These are phyloP conservation scores for Enteromius fasciolatus DNA, from an alignment of 2,797 vertebrate species.

Conservation along the genomic window DNA sequence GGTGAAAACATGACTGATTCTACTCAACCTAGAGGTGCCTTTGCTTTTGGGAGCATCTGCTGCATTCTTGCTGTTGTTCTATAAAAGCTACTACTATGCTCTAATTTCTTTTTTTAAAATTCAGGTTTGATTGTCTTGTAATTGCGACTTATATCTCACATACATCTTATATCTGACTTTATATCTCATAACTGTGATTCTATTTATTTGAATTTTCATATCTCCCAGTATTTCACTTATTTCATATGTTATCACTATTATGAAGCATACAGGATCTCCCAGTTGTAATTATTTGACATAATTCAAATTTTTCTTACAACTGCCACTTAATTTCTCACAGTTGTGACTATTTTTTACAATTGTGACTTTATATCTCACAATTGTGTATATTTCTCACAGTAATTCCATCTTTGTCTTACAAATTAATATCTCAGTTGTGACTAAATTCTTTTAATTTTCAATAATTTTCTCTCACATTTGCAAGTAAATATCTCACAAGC, in stretches of 20 bases:
- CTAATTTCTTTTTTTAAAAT: not conserved
- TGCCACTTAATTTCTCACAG: not conserved
- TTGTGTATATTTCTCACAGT: too few relatives aligned
- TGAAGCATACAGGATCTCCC: not conserved
- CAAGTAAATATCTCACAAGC: not conserved
- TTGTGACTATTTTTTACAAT: not conserved
- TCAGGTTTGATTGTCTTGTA: not conserved
- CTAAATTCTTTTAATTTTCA: not conserved
- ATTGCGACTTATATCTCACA: not conserved
- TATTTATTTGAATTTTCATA: not conserved
- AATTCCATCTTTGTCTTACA: too few relatives aligned
- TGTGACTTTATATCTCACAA: not conserved
- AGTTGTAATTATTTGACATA: not conserved
- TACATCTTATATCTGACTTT: not conserved
- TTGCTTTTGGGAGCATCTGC: not conserved
- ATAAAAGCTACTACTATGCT: not conserved
- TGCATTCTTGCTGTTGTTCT: not conserved
- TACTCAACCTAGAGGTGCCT: not conserved
- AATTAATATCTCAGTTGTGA: not conserved
- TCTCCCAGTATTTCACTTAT: not conserved
- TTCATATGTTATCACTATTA: not conserved
- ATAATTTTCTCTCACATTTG: not conserved
- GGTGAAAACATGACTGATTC: slow-evolving; percentile 21
- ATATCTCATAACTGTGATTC: not conserved
- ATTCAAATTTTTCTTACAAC: not conserved